A percentile compares a stretch with the other conserved stretches of the same genome.
These are phyloP conservation scores for Cheilosia vulpina DNA, from an alignment of 2,888 invertebrate species.

Conservation along the genomic window DNA sequence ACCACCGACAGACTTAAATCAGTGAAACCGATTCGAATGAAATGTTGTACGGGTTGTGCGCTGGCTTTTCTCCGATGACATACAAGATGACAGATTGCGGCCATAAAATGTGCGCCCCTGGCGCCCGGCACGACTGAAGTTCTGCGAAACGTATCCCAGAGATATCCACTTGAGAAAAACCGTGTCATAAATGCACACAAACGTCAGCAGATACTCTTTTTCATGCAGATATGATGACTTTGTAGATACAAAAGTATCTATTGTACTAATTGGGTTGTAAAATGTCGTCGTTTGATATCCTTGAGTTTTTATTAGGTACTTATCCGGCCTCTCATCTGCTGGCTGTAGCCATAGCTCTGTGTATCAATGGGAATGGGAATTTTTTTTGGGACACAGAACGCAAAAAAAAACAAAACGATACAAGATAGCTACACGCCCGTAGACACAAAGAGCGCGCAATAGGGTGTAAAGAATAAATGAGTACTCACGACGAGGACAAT, in stretches of 20 bases:
- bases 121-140: conserved; percentile 31
- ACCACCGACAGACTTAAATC: conserved; percentile 1
- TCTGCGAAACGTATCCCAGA: conserved; percentile 24
- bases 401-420: conserved; percentile 13
- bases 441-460: conserved; percentile 69
- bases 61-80: conserved; percentile 18
- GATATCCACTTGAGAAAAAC: conserved; percentile 39
- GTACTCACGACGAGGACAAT: conserved; percentile 46
- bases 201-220: conserved; percentile 1
- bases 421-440: conserved; percentile 30
- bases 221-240: not conserved
- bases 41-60: not conserved
- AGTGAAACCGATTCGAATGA: conserved; percentile 24
- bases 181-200: conserved; percentile 51
- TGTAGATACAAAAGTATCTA: conserved; percentile 56
- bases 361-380: conserved; percentile 47
- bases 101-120: conserved; percentile 43
- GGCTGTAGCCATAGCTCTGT: conserved; percentile 6
- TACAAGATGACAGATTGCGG: conserved; percentile 53
- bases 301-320: conserved; percentile 65
- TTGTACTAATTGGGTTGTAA: conserved; percentile 73
- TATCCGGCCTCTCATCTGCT: not conserved
- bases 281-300: conserved; percentile 65
- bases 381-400: conserved; percentile 43
- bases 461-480: conserved; percentile 71